Conservation (phyloP, 2,797 vertebrate genomes). For the Nasua narica region DNA sequence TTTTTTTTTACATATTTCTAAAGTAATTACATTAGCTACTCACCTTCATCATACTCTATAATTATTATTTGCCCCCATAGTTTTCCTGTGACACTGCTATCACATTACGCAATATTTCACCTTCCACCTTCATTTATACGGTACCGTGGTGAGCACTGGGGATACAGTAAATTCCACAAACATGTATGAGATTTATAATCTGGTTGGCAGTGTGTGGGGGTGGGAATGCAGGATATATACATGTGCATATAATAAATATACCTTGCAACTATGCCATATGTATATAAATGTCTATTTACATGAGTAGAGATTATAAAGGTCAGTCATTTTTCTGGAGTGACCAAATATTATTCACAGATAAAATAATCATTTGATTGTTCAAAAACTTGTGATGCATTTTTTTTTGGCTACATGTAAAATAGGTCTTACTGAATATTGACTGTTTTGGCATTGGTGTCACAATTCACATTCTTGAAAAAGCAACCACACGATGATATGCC, state of each 20-base stretch:
- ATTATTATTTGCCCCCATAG: neutral
- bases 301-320: neutral
- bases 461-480: neutral
- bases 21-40: neutral
- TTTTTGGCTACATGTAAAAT: neutral
- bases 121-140: neutral
- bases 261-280: neutral
- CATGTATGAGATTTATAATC: neutral
- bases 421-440: conserved; percentile 14
- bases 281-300: neutral
- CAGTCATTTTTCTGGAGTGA: neutral
- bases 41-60: neutral
- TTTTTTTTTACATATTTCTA: neutral
- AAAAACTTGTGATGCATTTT: neutral
- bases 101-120: neutral
- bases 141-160: neutral
- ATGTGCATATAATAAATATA: neutral
- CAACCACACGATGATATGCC: neutral
- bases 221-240: neutral
- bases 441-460: neutral
- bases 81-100: neutral
- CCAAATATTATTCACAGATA: conserved; percentile 7
- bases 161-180: neutral
- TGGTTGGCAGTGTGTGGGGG: neutral
- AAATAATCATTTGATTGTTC: neutral